Conservation (phyloP, 2,888 invertebrate genomes). For the Schrankia costaestrigalis region DNA sequence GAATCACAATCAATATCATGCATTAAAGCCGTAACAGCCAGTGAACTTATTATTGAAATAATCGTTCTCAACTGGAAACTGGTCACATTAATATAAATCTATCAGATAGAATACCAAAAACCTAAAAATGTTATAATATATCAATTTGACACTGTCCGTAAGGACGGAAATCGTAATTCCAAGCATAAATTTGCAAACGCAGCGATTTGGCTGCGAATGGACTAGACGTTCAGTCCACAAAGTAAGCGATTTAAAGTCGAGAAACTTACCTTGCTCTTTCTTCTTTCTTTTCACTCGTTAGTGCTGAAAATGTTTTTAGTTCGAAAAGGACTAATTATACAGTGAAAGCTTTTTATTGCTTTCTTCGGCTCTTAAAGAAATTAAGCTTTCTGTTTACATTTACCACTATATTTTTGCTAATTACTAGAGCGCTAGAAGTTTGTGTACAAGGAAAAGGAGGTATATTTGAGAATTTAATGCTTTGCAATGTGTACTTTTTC, state of each 20-base stretch:
- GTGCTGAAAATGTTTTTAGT: conserved; percentile 16
- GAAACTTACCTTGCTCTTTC: conserved; percentile 5
- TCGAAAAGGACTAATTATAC: conserved; percentile 21
- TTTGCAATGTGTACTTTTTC: too few relatives aligned
- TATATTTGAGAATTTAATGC: too few relatives aligned
- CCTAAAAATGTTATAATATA: conserved; percentile 6
- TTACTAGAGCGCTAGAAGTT: neutral
- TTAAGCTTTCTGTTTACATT: conserved; percentile 15
- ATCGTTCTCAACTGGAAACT: too few relatives aligned
- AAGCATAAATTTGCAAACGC: conserved; percentile 20
- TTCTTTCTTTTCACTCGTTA: conserved; percentile 18
- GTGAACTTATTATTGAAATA: neutral
- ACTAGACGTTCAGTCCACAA: conserved; percentile 7
- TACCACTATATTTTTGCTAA: conserved; percentile 1
- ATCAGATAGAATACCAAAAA: neutral
- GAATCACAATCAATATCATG: too few relatives aligned
- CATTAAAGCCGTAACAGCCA: neutral
- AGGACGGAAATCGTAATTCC: conserved; percentile 25
- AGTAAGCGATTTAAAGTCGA: conserved; percentile 12
- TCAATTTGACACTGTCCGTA: conserved; percentile 9
- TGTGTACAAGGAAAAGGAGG: too few relatives aligned
- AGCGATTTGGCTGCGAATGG: conserved; percentile 17
- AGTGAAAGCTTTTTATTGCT: conserved; percentile 25
- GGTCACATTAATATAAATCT: neutral
- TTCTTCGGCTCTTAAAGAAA: conserved; percentile 9